phyloP scores from a whole-genome alignment of 2,888 invertebrate species.

The Limnephilus auricula region DNA sequence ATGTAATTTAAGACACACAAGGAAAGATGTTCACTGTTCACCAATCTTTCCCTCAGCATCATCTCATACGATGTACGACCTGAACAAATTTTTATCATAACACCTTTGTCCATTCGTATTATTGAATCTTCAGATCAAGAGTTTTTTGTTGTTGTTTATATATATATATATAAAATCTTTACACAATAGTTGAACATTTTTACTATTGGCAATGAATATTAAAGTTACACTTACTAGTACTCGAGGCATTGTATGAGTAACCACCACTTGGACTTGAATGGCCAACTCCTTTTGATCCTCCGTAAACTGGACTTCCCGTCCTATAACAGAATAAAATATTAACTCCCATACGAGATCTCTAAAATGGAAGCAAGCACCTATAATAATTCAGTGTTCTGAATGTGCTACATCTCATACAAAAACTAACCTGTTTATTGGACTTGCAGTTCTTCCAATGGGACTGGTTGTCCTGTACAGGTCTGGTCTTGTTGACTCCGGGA shows the following conservation, averaged over 20 bases:
- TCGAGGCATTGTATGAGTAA: slow-evolving; percentile 70
- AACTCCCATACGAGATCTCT: neutral
- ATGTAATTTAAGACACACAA: too few relatives aligned
- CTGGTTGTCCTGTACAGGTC: slow-evolving; percentile 77
- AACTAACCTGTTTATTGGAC: slow-evolving; percentile 74
- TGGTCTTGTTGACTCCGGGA: slow-evolving; percentile 76
- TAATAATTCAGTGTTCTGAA: too few relatives aligned
- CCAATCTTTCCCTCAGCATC: too few relatives aligned
- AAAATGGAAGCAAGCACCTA: neutral
- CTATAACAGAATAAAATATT: slow-evolving; percentile 52
- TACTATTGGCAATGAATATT: neutral
- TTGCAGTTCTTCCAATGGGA: slow-evolving; percentile 77
- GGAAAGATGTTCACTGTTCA: too few relatives aligned
- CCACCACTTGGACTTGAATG: slow-evolving; percentile 42
- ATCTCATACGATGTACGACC: too few relatives aligned
- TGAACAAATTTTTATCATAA: too few relatives aligned
- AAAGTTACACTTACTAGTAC: neutral
- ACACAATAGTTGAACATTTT: too few relatives aligned
- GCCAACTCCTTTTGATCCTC: slow-evolving; percentile 68
- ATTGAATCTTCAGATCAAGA: too few relatives aligned
- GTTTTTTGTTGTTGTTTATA: too few relatives aligned
- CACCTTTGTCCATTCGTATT: too few relatives aligned
- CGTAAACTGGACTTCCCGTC: slow-evolving; percentile 67
- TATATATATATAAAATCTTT: too few relatives aligned
- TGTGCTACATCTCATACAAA: neutral